A percentile compares a stretch with the other conserved stretches of the same genome.
Conservation (phyloP, 2,113 vertebrate species). For the Noctilio leporinus region DNA sequence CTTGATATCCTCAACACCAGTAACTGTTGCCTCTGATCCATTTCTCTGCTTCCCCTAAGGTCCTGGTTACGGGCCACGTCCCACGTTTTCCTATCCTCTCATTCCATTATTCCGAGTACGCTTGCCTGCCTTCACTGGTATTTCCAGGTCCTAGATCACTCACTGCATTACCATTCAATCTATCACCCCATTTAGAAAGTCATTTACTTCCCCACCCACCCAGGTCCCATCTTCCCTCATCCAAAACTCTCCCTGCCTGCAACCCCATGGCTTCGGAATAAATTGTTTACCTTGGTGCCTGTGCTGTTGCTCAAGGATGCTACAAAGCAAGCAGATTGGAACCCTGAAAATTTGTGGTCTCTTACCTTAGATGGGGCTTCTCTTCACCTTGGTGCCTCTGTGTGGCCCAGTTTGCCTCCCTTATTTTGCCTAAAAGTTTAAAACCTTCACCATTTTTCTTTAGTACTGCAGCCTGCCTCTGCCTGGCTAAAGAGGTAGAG, state of each 20-base stretch:
- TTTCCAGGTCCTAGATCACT: not conserved
- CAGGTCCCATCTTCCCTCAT: not conserved
- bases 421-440: not conserved
- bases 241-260: not conserved
- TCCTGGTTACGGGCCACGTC: too few species aligned
- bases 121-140: not conserved
- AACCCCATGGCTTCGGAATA: not conserved
- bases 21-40: not conserved
- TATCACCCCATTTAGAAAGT: not conserved
- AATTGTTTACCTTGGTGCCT: not conserved
- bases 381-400: not conserved
- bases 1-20: not conserved
- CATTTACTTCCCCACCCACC: not conserved
- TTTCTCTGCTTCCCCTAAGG: not conserved
- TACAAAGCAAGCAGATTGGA: not conserved
- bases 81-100: not conserved
- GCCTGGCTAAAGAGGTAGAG: not conserved
- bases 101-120: not conserved
- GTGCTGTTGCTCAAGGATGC: not conserved
- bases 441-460: not conserved
- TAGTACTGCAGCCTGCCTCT: not conserved
- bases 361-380: not conserved
- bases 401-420: not conserved
- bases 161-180: not conserved
- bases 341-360: not conserved